Evolutionary conservation across 2,113 vertebrate genomes (phyloP).

Genomic region (Hippopotamus amphibius): DNA sequence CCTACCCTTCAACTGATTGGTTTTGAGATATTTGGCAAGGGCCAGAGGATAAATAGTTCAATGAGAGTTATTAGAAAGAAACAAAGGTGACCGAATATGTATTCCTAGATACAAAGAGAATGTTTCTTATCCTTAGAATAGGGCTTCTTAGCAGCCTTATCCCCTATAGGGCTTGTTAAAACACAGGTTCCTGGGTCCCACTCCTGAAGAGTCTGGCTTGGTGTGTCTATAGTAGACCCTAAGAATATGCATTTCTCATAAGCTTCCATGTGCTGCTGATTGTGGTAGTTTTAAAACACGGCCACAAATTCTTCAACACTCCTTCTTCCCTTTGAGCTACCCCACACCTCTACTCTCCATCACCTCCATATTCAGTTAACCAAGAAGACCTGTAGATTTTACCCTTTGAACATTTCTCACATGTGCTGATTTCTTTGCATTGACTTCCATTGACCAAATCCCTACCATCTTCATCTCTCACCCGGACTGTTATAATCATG

Average conservation of each 20-base stretch:
- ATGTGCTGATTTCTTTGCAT: not conserved
- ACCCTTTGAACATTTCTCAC: not conserved
- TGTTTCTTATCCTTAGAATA: not conserved
- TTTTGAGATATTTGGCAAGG: slow-evolving; percentile 16
- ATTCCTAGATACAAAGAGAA: not conserved
- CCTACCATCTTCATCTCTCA: not conserved
- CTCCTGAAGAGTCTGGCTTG: not conserved
- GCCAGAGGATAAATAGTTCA: slow-evolving; percentile 36
- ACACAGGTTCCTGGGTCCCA: not conserved
- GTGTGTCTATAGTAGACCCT: not conserved
- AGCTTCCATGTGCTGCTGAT: not conserved
- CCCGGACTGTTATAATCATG: not conserved
- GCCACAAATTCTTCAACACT: not conserved
- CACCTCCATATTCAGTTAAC: not conserved
- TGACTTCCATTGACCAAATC: not conserved
- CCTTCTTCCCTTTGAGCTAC: not conserved
- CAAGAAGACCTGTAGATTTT: not conserved
- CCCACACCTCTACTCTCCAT: not conserved
- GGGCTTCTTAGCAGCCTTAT: not conserved
- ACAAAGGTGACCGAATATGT: not conserved
- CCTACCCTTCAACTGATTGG: not conserved
- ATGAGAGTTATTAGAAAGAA: slow-evolving; percentile 32
- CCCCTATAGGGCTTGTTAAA: not conserved
- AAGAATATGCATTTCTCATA: not conserved
- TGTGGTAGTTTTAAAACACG: slow-evolving; percentile 18